Base-by-base conservation (phyloP, 2,888 invertebrate species). In the Gastracanthus pulcherrimus region DNA sequence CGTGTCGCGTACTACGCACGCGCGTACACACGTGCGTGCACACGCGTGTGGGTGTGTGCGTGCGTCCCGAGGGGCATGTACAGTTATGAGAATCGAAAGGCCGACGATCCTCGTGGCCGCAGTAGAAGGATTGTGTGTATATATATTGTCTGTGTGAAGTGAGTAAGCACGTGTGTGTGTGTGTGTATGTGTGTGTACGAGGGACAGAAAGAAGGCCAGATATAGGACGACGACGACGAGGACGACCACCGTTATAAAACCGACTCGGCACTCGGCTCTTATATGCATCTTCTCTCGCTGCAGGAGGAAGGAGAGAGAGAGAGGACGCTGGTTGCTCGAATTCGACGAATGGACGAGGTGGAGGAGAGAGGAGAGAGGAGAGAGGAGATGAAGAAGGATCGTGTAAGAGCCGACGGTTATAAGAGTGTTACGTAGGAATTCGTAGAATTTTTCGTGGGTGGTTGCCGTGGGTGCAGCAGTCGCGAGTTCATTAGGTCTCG, bases 1-100 rank as follows among this genome's bases (percentile, higher is more conserved):
- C 45, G 38, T 19, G n/a, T n/a, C n/a, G n/a, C n/a, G n/a, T n/a
- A n/a, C n/a, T n/a, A n/a, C n/a, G n/a, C n/a, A n/a, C n/a, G n/a
- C n/a, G 51, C 16, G n/a, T 13, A 23, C n/a, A 23, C 64, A 23
- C 19, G n/a, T 13, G 9, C n/a, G 11, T 36, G 19, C 19, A 16
- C 51, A 13, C 36, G 13, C 45, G 16, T 1, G 4, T 29, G n/a
- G 13, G 34, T 13, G 36, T 36, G 19, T 23, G 55, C 19, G 36
- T 34, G 29, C 29, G 45, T 62, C 67, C 69, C 62, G 58, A 66
- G 58, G 64, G 58, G 48, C 31, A 75, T 51, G 69, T 75, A 80
- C 75, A 80, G 80, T 75, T 80, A 80, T 62, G 58, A 76, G 69
- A 69, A 58, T 51, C 55, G 41, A 66, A 55, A 67, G 72, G 72